Base-by-base conservation (phyloP, 2,797 vertebrate species). In the Percopsis omiscomaycus region DNA sequence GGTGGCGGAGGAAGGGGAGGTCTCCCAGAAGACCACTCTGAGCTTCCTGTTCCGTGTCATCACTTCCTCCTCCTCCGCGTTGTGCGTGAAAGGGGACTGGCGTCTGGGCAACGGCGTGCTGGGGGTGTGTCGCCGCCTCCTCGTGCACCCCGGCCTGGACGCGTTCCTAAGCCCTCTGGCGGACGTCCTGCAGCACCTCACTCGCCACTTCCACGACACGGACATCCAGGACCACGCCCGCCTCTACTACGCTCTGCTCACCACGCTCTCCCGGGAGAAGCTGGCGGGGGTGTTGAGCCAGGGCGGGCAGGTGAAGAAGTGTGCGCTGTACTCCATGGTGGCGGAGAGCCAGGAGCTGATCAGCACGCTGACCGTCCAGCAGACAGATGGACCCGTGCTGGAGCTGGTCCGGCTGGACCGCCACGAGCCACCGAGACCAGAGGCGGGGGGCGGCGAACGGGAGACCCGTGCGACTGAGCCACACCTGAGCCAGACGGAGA, bases 201-300 rank as follows among this genome's bases (percentile, higher is more conserved):
- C 89, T 50, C 66, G 81, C 44, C 69, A 55, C 70, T 92, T 94
- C 1, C 87, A 89, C 0, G 93, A 95, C 80, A 89, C 91, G 0
- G 96, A 96, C 27, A 88, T 94, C 46, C 92, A 86, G 52, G 95
- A 96, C 74, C 94, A 91, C 0, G 94, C 94, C 12, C 92, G 94
- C 3, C 92, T 97, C 13, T 96, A 96, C 84, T 95, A 95, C 77
- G 83, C 90, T 2, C 88, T 97, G 16, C 89, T 96, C 59, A 92
- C 92, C 47, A 94, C 93, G 0, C 83, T 96, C 49, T 93, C 94
- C 0, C 59, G 56, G 22, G 92, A 95, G 65, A 97, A 96, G 81
- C 85, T 96, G 48, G 81, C 80, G 0, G 82, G 78, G 0, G 76
- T 95, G 32, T 61, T 94, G 14, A 78, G 84, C 0, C 90, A 86